Conservation (phyloP, 2,888 invertebrate genomes). For the Drosophila melanosoma region DNA sequence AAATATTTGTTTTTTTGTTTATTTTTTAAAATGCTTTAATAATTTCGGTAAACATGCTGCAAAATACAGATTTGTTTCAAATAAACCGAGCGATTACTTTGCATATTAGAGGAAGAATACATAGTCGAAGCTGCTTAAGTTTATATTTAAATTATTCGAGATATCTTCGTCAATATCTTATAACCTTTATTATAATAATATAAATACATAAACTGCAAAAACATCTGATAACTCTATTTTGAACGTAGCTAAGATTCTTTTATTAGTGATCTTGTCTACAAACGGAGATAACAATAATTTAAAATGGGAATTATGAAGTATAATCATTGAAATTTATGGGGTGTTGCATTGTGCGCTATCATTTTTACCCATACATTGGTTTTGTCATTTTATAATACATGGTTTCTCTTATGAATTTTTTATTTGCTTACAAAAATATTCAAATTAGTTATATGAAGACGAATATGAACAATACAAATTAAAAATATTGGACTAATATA, state of each 20-base stretch:
- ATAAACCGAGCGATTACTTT: not conserved
- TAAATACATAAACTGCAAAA: not conserved
- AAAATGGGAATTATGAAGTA: not conserved
- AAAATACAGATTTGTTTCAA: not conserved
- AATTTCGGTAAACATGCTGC: not conserved
- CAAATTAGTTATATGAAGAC: not conserved
- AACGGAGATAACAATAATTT: not conserved
- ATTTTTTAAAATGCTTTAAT: not conserved
- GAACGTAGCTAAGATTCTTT: too few relatives aligned
- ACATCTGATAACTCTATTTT: too few relatives aligned
- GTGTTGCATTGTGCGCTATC: not conserved
- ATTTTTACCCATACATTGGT: not conserved
- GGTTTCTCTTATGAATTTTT: too few relatives aligned
- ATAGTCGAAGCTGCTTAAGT: not conserved
- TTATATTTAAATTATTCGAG: not conserved
- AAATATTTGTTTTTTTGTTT: not conserved
- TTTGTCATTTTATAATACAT: not conserved
- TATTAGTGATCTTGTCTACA: too few relatives aligned
- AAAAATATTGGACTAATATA: not conserved
- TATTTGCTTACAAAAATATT: not conserved
- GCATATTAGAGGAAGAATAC: not conserved
- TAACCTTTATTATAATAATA: not conserved
- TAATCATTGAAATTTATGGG: not conserved
- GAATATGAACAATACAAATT: fast-evolving
- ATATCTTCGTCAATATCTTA: not conserved